Percentiles rank a stretch among this genome's conserved stretches.
Evolutionary conservation across 2,113 vertebrate species (phyloP).

Genomic region (Marmota monax): DNA sequence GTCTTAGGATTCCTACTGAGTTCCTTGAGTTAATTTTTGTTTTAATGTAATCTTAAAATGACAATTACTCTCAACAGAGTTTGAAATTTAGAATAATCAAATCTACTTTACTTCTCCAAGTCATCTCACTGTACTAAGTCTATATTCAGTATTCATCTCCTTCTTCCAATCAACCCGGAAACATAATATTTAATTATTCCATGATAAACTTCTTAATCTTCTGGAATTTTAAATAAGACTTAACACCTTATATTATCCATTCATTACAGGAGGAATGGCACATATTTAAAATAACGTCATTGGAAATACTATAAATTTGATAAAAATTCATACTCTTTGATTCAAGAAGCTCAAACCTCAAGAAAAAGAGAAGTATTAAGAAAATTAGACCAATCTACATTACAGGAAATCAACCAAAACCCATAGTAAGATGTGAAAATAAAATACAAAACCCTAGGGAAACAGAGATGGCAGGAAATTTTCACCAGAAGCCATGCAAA

Average conservation of each 20-base stretch:
- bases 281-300: neutral
- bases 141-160: neutral
- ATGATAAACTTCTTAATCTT: neutral
- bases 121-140: neutral
- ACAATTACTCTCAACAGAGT: neutral
- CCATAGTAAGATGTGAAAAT: neutral
- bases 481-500: neutral
- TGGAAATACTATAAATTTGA: neutral
- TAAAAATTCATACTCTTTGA: neutral
- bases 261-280: neutral
- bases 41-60: neutral
- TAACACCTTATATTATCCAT: neutral
- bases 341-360: neutral
- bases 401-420: neutral
- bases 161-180: neutral
- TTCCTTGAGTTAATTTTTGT: neutral
- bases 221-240: neutral
- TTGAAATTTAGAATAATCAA: neutral
- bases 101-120: neutral
- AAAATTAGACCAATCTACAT: neutral
- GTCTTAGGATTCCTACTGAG: neutral
- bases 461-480: neutral
- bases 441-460: neutral
- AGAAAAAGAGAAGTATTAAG: neutral
- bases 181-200: neutral